Evolutionary conservation across 2,888 invertebrate species (phyloP), one percentile per base, ranked within the genome.

Genomic region (Molorchus minor): DNA sequence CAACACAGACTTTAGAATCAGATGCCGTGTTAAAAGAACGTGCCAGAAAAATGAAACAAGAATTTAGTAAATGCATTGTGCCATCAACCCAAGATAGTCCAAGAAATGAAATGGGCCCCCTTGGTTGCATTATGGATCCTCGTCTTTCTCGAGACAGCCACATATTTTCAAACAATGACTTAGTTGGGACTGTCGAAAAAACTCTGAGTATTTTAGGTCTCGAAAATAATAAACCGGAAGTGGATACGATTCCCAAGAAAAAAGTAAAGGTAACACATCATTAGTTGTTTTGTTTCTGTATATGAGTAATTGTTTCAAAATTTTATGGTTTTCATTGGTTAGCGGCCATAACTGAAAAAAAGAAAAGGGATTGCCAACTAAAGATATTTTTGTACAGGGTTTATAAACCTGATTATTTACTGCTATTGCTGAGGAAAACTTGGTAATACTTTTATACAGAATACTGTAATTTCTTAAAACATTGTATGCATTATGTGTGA

Each of bases 41-140:
- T 2, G 81, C 81, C 2, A 78, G 80, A 1, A 82, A 83, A 66
- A 80, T 83, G 80, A 79, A 80, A 52, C 78, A 82, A 40, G 82
- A 83, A 64, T 82, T 81, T 56, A 64, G 60, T 56, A 71, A 65
- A 45, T 64, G 64, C 19, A 30, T 67, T 13, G 54, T 62, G 57
- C 56, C 56, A 17, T 54, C 64, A 1, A 41, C 49, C 13, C 20
- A 56, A 8, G 62, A 62, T 7, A 43, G 47, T 44, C 49, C 54
- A 36, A 30, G 63, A 47, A 47, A 60, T 15, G 64, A 69, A 4
- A 52, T 67, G 52, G 59, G 64, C 8, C 56, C 67, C 2, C 45
- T 71, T 8, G 68, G 70, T 8, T 71, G 71, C 51, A 38, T 75
- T n/a, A 62, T 74, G 67, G 78, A 78, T 68, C 77, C 76, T 1